A percentile compares a stretch with the other conserved stretches of the same genome.
Conservation (phyloP, 2,113 vertebrate genomes). For the Centropristis striata region DNA sequence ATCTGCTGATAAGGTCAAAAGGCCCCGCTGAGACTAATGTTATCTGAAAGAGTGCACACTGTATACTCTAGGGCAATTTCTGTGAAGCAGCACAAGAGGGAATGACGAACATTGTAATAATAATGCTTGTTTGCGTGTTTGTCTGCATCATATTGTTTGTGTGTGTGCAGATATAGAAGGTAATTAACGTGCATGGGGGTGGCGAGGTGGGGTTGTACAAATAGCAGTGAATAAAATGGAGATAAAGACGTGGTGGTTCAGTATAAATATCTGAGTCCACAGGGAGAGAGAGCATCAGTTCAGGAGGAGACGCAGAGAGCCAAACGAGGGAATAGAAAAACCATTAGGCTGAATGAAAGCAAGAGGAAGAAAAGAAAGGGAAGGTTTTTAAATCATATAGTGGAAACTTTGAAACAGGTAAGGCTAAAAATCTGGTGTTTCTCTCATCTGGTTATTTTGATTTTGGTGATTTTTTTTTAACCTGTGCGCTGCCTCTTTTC, state of each 20-base stretch:
- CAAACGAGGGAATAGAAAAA: neutral
- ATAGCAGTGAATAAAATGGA: conserved; percentile 24
- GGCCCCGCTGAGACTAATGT: conserved; percentile 68
- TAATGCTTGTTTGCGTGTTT: conserved; percentile 31
- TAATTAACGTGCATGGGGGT: conserved; percentile 27
- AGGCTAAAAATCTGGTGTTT: neutral
- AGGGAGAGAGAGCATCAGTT: conserved; percentile 36
- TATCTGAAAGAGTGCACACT: conserved; percentile 81
- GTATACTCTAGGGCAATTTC: conserved; percentile 65
- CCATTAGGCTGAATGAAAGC: conserved; percentile 33
- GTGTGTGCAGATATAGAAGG: conserved; percentile 40
- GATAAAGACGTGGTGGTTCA: conserved; percentile 44
- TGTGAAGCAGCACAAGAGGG: conserved; percentile 24
- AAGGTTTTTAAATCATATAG: neutral
- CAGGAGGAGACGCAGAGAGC: conserved; percentile 18
- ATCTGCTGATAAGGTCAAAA: conserved; percentile 65
- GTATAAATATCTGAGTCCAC: conserved; percentile 74
- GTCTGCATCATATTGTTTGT: conserved; percentile 31
- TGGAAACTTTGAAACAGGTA: conserved; percentile 36
- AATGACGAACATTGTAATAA: conserved; percentile 56
- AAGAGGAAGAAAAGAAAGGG: conserved; percentile 19
- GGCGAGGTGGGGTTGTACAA: neutral
- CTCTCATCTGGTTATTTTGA: neutral
- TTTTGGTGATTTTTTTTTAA: neutral
- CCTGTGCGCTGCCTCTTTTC: neutral